These are phyloP conservation scores for Centruroides sculpturatus DNA, from an alignment of 1,140 invertebrate genomes.

Conservation along the genomic window DNA sequence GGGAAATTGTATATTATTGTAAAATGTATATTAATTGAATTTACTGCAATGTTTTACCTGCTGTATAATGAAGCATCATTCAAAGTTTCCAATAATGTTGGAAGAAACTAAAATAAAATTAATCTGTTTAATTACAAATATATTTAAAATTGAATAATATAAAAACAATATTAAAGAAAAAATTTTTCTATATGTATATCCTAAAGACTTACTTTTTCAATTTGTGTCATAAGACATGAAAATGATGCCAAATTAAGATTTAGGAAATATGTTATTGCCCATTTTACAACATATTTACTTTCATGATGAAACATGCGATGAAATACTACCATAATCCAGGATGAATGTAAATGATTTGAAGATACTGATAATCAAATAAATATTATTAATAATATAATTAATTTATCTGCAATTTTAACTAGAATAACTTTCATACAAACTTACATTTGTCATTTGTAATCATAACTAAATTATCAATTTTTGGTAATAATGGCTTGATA, in stretches of 20 bases:
- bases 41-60: too few species aligned
- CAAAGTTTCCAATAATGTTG: too few species aligned
- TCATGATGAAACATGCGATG: conserved; percentile 5
- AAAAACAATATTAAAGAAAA: too few species aligned
- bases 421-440: neutral
- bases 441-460: neutral
- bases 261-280: neutral
- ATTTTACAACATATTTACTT: conserved; percentile 3
- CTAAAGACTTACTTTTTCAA: too few species aligned
- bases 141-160: too few species aligned
- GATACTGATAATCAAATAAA: neutral
- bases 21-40: too few species aligned
- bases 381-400: neutral
- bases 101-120: too few species aligned
- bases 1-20: too few species aligned
- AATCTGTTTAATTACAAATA: too few species aligned
- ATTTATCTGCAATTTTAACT: too few species aligned
- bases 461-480: neutral
- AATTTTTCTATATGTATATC: too few species aligned
- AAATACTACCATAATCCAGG: conserved; percentile 1
- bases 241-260: neutral
- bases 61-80: too few species aligned
- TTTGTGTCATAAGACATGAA: neutral
- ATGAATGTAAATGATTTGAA: neutral
- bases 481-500: conserved; percentile 7